Base-by-base conservation (phyloP, 2,888 invertebrate genomes). In the Neoscelio sp. region DNA sequence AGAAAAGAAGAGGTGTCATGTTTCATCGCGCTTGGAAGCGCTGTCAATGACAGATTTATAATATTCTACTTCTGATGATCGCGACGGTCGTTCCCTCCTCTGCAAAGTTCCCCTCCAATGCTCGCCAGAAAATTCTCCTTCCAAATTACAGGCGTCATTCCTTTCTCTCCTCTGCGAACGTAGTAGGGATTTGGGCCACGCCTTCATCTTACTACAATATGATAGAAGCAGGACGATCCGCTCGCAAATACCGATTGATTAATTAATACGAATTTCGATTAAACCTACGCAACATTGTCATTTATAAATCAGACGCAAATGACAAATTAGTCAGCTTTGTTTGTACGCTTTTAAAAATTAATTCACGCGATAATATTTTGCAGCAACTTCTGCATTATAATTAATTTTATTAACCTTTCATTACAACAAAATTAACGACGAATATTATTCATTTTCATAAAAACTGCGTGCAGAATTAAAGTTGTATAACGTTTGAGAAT, bases 141-240 rank as follows among this genome's bases (percentile, higher is more conserved):
- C 50, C 50, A 50, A 50, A 50, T 13, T 50, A 26, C 48, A 26
- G 26, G 48, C 23, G 48, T 48, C 13, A 17, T 50, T 50, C 50
- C 50, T 50, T 50, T 50, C 50, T 50, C 30, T 50, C 50, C 26
- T 28, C n/a, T n/a, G n/a, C n/a, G 30, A 30, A 50, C 23, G 23
- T 23, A 50, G 30, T 50, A 15, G 50, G 50, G 50, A n/a, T 2
- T 13, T 13, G 13, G 23, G 17, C 50, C 30, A 28, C 50, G 50
- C 50, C 50, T 50, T 50, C 20, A 6, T 10, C 5, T 23, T 10
- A 50, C 3, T 30, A 50, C 12, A 12, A 30, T 20, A 10, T 23
- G 30, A 50, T 50, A 13, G 50, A 26, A 26, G 30, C n/a, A n/a
- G n/a, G n/a, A n/a, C n/a, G n/a, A n/a, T n/a, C 50, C 3, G 26